Base-by-base conservation (phyloP, 1,140 invertebrate species). In the Atta texana region DNA sequence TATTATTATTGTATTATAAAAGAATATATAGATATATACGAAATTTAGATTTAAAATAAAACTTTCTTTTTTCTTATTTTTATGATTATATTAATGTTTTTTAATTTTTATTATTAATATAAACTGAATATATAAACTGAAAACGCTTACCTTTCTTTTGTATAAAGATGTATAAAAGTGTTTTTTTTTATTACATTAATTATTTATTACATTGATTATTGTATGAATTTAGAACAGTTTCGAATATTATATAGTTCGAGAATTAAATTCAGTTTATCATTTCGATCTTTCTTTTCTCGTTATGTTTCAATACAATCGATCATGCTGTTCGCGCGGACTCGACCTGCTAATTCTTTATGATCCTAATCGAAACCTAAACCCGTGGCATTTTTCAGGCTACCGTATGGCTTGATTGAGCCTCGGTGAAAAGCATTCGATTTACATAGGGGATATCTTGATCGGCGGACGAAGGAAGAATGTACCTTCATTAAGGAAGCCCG, bases 381-480 rank as follows among this genome's bases (percentile, higher is more conserved):
- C 71, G 78, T 86, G 72, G 87, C 77, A 90, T 91, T 89, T 91
- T 91, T 91, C 82, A 66, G 78, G 89, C 90, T 91, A 91, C 90
- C 90, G 89, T 80, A 87, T 88, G 85, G 89, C 74, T 89, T 91
- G 90, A 91, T 91, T 91, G 90, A 91, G 87, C 85, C 87, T 91
- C 89, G 77, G 85, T 91, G 90, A 91, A 91, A 91, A 91, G 90
- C 72, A 91, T 91, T 89, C 90, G 89, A 91, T 91, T 91, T 91
- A 91, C 91, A 91, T 66, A 71, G 81, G 34, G 76, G 89, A 91
- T 91, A 91, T 91, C 90, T 91, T 91, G 90, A 91, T 91, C 89
- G 88, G 85, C 81, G 88, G 63, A 64, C 87, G 85, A 86, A 71
- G 85, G 88, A 91, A 89, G 90, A 91, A 91, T 91, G 90, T 91